phyloP scores from a whole-genome alignment of 2,797 vertebrate genomes.

The Glyptemys insculpta region DNA sequence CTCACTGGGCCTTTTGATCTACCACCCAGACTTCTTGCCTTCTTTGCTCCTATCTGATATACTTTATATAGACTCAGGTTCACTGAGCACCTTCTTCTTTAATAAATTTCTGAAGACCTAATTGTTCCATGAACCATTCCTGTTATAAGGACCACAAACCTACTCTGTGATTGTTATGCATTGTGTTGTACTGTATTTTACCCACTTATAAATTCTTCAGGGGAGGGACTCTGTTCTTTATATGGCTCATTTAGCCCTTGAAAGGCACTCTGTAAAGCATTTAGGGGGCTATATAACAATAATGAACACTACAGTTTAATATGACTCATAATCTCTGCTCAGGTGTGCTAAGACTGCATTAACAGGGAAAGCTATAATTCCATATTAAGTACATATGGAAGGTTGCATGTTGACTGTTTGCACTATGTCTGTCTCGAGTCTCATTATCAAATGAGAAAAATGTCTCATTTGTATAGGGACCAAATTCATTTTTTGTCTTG shows the following conservation, averaged over 20 bases:
- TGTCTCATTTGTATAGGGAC: neutral
- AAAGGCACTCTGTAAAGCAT: constrained; percentile 45
- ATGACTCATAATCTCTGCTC: neutral
- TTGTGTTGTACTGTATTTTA: neutral
- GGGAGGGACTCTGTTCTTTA: constrained; percentile 8
- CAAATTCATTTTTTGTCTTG: neutral
- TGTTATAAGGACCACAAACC: neutral
- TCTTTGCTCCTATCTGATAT: neutral
- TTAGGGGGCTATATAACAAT: neutral
- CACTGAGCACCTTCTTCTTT: neutral
- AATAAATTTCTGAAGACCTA: neutral
- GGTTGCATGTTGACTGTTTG: neutral
- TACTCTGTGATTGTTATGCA: neutral
- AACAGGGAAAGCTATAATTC: neutral
- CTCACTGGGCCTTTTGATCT: neutral
- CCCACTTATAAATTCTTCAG: neutral
- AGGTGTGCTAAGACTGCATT: neutral
- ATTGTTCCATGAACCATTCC: neutral
- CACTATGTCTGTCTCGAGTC: neutral
- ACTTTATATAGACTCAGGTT: neutral
- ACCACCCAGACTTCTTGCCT: neutral
- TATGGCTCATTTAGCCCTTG: neutral
- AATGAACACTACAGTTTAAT: neutral
- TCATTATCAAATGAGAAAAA: neutral
- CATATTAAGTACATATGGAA: neutral